Evolutionary conservation across 2,888 invertebrate species (phyloP).

Genomic region (Abrostola tripartita): DNA sequence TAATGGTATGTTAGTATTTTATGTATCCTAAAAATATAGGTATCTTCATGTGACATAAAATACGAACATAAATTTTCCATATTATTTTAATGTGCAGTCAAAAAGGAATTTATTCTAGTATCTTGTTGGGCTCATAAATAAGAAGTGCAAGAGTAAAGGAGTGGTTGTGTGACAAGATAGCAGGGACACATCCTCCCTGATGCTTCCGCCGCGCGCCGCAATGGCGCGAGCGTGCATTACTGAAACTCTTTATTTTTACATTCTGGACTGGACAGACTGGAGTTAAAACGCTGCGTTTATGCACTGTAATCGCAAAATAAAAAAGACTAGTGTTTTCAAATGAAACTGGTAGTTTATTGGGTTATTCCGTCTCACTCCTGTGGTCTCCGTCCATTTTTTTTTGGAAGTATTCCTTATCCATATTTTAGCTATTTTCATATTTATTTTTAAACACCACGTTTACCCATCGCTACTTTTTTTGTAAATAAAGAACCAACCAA

Average conservation of each 20-base stretch:
- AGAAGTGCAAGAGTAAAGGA: conserved; percentile 74
- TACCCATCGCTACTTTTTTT: too few relatives aligned
- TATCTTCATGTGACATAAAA: background rate
- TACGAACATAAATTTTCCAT: conserved; percentile 1
- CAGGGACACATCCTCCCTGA: conserved; percentile 73
- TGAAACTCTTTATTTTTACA: conserved; percentile 78
- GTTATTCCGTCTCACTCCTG: too few relatives aligned
- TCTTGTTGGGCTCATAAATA: conserved; percentile 77
- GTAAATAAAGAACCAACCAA: too few relatives aligned
- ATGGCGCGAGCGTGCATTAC: conserved; percentile 73
- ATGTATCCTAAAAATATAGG: background rate
- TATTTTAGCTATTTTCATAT: too few relatives aligned
- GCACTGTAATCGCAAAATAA: too few relatives aligned
- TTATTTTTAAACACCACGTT: too few relatives aligned
- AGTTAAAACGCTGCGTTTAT: conserved; percentile 49
- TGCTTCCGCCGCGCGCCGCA: conserved; percentile 69
- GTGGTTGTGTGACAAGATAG: conserved; percentile 82
- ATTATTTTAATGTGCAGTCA: conserved; percentile 53
- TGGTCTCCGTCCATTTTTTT: too few relatives aligned
- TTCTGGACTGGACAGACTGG: conserved; percentile 58
- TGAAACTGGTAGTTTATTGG: too few relatives aligned
- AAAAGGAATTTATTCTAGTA: conserved; percentile 71
- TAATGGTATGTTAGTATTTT: background rate
- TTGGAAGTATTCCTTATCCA: too few relatives aligned
- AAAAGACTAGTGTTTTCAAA: too few relatives aligned